Conservation (phyloP, 1,140 invertebrate genomes). For the Elysia chlorotica region DNA sequence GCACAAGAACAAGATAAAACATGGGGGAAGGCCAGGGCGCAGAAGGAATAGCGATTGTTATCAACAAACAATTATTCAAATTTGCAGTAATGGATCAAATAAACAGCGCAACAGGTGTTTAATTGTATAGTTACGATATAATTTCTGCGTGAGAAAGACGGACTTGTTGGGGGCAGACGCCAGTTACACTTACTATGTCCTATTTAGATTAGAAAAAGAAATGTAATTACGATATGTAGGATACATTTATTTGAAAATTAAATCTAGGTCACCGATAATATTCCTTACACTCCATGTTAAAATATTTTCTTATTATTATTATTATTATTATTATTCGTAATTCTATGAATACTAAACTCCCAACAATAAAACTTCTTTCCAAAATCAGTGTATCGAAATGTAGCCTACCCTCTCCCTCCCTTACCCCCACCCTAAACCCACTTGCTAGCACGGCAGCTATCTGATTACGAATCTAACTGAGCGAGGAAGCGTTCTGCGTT, state of each 20-base stretch:
- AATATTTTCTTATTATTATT: too few relatives aligned
- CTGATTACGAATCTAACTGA: slow-evolving; percentile 10
- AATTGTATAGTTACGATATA: background rate
- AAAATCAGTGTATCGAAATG: background rate
- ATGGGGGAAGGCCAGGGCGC: background rate
- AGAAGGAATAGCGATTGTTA: too few relatives aligned
- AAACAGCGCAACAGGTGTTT: background rate
- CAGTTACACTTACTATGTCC: background rate
- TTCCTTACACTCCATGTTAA: too few relatives aligned
- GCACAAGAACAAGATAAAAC: background rate
- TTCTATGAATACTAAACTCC: background rate
- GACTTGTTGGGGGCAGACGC: background rate
- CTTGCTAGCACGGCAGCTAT: too few relatives aligned
- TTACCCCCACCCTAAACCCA: slow-evolving; percentile 1
- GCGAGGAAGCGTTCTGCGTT: slow-evolving; percentile 24
- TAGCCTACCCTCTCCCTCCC: slow-evolving; percentile 12
- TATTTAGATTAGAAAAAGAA: background rate
- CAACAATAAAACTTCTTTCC: background rate
- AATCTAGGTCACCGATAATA: too few relatives aligned
- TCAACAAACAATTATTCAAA: background rate
- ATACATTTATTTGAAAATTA: too few relatives aligned
- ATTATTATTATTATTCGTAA: background rate
- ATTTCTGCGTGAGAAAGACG: background rate
- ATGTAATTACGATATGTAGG: too few relatives aligned
- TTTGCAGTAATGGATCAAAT: background rate